These are phyloP conservation scores for Thinocorus orbignyianus DNA, from an alignment of 2,113 vertebrate genomes.

Conservation along the genomic window DNA sequence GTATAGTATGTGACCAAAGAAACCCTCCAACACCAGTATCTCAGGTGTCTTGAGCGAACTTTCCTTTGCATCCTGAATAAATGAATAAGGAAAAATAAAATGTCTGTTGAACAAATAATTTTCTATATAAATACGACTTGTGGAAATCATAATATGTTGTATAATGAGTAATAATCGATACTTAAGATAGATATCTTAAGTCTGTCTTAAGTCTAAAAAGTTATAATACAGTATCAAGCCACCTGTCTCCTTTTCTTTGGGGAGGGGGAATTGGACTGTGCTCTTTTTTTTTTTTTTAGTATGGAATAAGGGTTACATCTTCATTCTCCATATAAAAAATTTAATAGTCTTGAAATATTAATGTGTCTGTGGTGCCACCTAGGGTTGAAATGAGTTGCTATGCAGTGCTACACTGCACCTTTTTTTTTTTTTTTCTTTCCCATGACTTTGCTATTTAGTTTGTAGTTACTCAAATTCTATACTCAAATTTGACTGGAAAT, in stretches of 20 bases:
- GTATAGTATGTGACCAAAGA: neutral
- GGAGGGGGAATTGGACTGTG: neutral
- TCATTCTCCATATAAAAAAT: neutral
- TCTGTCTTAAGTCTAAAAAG: neutral
- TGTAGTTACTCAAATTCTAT: neutral
- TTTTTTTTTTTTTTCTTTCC: neutral
- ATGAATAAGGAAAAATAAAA: neutral
- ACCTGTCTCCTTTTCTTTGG: neutral
- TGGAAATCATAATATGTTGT: neutral
- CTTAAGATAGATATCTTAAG: too few species aligned
- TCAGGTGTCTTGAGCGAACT: neutral
- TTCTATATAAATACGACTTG: neutral
- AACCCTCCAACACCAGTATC: neutral
- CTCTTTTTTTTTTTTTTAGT: neutral
- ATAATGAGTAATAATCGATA: neutral
- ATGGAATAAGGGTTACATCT: neutral
- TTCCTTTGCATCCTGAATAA: neutral
- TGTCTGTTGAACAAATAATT: neutral
- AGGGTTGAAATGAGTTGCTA: neutral
- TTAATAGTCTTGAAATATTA: neutral
- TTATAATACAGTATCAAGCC: neutral
- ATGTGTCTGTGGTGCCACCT: constrained; percentile 50
- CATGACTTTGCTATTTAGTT: neutral
- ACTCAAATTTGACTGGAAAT: neutral
- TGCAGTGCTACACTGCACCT: neutral